phyloP scores from a whole-genome alignment of 2,888 invertebrate genomes.

The Nomada ferruginata region DNA sequence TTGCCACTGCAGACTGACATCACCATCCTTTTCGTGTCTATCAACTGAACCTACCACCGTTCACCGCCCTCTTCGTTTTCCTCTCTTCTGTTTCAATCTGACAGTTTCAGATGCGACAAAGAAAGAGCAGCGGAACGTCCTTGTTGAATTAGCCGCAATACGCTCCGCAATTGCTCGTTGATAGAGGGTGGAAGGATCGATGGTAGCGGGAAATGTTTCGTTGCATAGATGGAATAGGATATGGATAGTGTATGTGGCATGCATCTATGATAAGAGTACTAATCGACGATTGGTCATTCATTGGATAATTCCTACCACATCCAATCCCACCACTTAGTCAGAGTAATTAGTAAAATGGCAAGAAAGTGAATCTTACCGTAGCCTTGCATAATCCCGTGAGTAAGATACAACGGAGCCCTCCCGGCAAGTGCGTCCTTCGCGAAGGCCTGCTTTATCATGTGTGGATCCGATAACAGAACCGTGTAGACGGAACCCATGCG shows the following conservation, averaged over 20 bases:
- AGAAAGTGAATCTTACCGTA: constrained; percentile 89
- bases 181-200: constrained; percentile 76
- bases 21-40: neutral
- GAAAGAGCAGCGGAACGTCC: constrained; percentile 78
- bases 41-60: constrained; percentile 3
- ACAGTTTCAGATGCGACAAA: constrained; percentile 47
- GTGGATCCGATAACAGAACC: constrained; percentile 91
- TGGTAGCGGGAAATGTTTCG: constrained; percentile 74
- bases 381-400: constrained; percentile 94
- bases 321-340: too few relatives aligned
- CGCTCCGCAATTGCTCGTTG: constrained; percentile 58
- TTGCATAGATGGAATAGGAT: constrained; percentile 36
- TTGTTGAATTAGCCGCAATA: constrained; percentile 80
- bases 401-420: constrained; percentile 92
- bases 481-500: constrained; percentile 91
- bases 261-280: too few relatives aligned
- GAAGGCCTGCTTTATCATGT: constrained; percentile 90
- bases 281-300: neutral
- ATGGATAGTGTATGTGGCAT: too few relatives aligned
- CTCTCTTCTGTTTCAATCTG: neutral
- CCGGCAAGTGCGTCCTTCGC: constrained; percentile 90
- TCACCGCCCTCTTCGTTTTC: neutral
- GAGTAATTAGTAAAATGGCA: neutral
- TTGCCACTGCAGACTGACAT: neutral
- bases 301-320: neutral